A percentile compares a stretch with the other conserved stretches of the same genome.
Conservation (phyloP, 2,888 invertebrate species). For the Alcis repandata region DNA sequence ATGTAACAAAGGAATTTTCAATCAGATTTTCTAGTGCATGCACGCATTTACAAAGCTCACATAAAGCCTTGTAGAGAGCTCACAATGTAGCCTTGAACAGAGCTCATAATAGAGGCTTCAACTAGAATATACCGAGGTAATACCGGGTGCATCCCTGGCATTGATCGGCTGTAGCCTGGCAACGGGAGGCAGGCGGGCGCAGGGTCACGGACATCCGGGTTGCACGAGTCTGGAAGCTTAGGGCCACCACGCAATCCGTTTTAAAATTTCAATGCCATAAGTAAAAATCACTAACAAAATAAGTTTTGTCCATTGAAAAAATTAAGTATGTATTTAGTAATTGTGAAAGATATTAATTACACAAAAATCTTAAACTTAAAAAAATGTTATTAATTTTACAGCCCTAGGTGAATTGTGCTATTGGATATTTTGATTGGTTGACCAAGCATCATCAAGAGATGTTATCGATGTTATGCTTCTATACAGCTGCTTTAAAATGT, state of each 20-base stretch:
- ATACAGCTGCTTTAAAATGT: too few species aligned
- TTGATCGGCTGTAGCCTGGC: constrained; percentile 47
- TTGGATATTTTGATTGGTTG: too few species aligned
- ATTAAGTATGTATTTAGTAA: too few species aligned
- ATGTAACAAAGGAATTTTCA: neutral
- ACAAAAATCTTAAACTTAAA: too few species aligned
- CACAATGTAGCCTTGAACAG: constrained; percentile 59
- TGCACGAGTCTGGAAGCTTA: constrained; percentile 29
- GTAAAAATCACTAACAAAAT: too few species aligned
- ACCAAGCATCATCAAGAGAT: too few species aligned
- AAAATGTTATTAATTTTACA: neutral
- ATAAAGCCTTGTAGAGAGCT: too few species aligned
- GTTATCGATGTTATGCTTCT: too few species aligned
- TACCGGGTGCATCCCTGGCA: constrained; percentile 70
- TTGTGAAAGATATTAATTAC: too few species aligned
- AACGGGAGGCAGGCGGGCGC: constrained; percentile 35
- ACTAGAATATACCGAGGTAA: constrained; percentile 56
- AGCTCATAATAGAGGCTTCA: too few species aligned
- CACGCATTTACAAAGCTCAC: neutral
- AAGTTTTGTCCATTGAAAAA: too few species aligned
- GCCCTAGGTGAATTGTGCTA: too few species aligned
- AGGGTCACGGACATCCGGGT: constrained; percentile 44
- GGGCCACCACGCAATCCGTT: constrained; percentile 18
- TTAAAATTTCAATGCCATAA: neutral
- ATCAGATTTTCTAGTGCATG: constrained; percentile 11